A percentile compares a stretch with the other conserved stretches of the same genome.
Evolutionary conservation across 2,888 invertebrate genomes (phyloP).

Genomic region (Lithophane semibrunnea): DNA sequence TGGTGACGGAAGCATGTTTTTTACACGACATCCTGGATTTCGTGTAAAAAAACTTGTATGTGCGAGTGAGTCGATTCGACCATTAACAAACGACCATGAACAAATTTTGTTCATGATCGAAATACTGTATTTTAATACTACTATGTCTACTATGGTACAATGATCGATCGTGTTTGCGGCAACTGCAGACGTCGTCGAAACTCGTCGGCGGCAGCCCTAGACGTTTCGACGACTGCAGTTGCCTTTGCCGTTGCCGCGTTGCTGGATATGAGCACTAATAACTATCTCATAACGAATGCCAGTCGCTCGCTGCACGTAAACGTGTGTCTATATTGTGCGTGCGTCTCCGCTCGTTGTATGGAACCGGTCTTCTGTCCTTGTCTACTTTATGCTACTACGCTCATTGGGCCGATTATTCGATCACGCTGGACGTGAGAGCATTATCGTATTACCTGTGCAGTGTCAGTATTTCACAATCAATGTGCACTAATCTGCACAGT

Average conservation of each 20-base stretch:
- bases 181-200: too few species aligned
- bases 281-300: neutral
- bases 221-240: too few species aligned
- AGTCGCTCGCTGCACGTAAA: neutral
- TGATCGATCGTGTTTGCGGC: neutral
- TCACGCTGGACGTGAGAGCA: slow-evolving; percentile 39
- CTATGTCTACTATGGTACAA: neutral
- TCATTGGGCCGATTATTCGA: slow-evolving; percentile 47
- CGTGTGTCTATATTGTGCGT: neutral
- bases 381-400: neutral
- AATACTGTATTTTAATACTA: neutral
- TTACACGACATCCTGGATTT: neutral
- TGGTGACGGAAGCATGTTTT: neutral
- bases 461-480: slow-evolving; percentile 58
- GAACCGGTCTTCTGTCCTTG: neutral
- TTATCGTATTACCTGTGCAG: slow-evolving; percentile 57
- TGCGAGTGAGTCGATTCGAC: neutral
- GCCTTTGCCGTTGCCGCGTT: too few species aligned
- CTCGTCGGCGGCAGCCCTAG: too few species aligned
- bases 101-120: too few species aligned
- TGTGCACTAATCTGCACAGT: slow-evolving; percentile 39
- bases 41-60: neutral
- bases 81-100: too few species aligned
- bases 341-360: neutral
- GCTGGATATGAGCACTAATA: too few species aligned